Base-by-base conservation (phyloP, 2,888 invertebrate species). In the Oasisia sp. region DNA sequence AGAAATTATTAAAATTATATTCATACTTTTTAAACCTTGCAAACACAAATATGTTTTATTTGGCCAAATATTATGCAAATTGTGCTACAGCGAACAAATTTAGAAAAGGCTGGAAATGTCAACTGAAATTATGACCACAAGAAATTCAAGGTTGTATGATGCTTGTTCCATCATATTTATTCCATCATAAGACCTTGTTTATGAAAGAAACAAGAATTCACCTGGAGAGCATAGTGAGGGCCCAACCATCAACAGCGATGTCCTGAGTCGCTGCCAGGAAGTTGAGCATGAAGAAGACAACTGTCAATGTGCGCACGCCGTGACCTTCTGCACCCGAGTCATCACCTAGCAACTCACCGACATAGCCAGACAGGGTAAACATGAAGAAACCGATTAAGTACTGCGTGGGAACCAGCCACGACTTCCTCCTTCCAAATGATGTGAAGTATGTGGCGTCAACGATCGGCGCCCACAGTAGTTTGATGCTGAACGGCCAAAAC, bases 211-310 rank as follows among this genome's bases (percentile, higher is more conserved):
- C 27, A 19, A 74, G 5, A n/a, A 27, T 74, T 74, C n/a, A 74
- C 74, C 74, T 74, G 95, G 98, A 98, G 1, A 99, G 97, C 99
- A 99, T 99, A 0, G 99, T 99, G 19, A 99, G 97, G 0, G 99
- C 99, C 99, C 99, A 99, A 38, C 99, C 99, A 97, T 99, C 99
- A 0, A 99, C 99, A 32, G 99, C 99, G 95, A 99, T 99, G 96
- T 99, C 99, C 97, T 99, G 99, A 1, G 99, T 99, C 2, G 99
- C 99, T 8, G 99, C 99, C 95, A 99, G 97, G 95, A 99, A 99
- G 95, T 99, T 99, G 4, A 99, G 97, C 92, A 97, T 97, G 96
- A 99, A 98, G 97, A 99, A 99, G 93, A 98, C 97, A 27, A 97
- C 95, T 0, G 99, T 99, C 45, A 99, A 97, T 91, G 94, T 93